A percentile compares a stretch with the other conserved stretches of the same genome.
These are phyloP conservation scores for Neoarius graeffei DNA, from an alignment of 2,113 vertebrate genomes.

Conservation along the genomic window DNA sequence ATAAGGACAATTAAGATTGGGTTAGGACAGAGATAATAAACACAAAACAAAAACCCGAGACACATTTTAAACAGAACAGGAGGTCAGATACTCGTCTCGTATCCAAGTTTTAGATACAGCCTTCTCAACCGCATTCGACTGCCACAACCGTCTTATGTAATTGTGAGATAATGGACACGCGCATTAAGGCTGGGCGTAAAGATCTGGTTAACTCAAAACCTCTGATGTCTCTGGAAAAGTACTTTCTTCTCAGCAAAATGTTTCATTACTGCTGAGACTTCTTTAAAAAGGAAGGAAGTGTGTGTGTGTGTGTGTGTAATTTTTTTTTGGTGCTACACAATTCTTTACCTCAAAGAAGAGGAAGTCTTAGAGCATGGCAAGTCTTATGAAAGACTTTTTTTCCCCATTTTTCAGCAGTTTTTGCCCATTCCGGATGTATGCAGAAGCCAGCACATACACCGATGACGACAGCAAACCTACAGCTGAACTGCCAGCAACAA, in stretches of 20 bases:
- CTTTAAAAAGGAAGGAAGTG: conserved; percentile 17
- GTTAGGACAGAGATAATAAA: background rate
- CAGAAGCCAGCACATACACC: background rate
- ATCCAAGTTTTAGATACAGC: background rate
- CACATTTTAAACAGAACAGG: background rate
- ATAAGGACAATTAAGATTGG: no score
- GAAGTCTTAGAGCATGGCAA: background rate
- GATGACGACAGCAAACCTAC: background rate
- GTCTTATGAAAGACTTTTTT: background rate
- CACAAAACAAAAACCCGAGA: background rate
- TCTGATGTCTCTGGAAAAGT: background rate
- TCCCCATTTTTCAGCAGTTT: background rate
- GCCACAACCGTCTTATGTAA: background rate
- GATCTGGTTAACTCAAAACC: background rate
- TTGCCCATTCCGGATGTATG: background rate
- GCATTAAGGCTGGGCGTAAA: background rate
- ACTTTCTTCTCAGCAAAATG: background rate
- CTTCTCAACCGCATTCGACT: background rate
- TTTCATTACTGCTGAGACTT: background rate
- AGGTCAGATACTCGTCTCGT: background rate
- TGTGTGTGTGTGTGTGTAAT: background rate
- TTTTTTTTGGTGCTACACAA: background rate
- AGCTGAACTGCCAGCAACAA: background rate
- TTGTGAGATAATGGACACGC: background rate
- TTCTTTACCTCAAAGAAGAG: background rate